Conservation (phyloP, 2,797 vertebrate genomes). For the Salmo trutta region DNA sequence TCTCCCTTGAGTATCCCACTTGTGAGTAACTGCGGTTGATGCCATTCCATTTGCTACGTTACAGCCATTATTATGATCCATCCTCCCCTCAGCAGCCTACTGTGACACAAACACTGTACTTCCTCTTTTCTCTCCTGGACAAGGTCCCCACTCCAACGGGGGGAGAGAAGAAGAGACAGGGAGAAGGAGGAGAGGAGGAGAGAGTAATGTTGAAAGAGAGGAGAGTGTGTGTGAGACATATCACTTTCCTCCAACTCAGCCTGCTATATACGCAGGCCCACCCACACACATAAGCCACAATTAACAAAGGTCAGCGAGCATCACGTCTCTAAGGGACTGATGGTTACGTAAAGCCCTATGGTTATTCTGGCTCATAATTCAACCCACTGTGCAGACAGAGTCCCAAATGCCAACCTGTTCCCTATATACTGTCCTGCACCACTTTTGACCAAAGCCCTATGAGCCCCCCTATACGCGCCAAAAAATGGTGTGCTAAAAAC, state of each 20-base stretch:
- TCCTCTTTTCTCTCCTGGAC: neutral
- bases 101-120: neutral
- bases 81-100: no score
- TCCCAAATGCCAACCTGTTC: neutral
- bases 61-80: no score
- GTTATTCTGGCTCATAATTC: slow-evolving; percentile 37
- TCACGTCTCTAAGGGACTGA: neutral
- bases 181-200: neutral
- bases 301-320: slow-evolving; percentile 12
- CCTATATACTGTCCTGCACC: no score
- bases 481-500: no score
- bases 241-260: neutral
- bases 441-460: no score
- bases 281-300: neutral
- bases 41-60: no score
- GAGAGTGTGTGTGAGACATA: slow-evolving; percentile 5
- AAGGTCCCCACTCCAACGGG: neutral
- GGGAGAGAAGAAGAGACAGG: neutral
- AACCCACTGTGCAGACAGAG: slow-evolving; percentile 8
- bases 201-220: slow-evolving; percentile 1
- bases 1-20: neutral
- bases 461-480: no score
- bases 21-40: neutral
- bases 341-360: slow-evolving; percentile 31
- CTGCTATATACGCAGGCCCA: neutral